Evolutionary conservation across 2,888 invertebrate species (phyloP).

Genomic region (Acanthacorydalis orientalis): DNA sequence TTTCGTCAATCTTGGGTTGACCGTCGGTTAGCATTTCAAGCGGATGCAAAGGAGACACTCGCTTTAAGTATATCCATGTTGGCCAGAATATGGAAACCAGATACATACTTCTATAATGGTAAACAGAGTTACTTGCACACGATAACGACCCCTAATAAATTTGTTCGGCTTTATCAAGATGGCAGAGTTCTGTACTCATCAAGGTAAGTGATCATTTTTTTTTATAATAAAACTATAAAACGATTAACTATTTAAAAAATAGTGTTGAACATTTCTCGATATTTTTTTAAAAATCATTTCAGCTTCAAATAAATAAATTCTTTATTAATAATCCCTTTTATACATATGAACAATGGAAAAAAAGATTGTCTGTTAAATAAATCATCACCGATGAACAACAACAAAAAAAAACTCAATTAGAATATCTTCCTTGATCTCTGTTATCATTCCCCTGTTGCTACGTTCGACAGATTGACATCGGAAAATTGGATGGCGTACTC

Average conservation of each 20-base stretch:
- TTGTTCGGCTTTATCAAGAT: slow-evolving; percentile 57
- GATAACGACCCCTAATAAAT: slow-evolving; percentile 73
- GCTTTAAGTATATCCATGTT: slow-evolving; percentile 67
- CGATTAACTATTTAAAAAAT: background rate
- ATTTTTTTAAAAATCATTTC: background rate
- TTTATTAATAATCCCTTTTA: too few species aligned
- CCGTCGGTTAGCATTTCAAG: slow-evolving; percentile 50
- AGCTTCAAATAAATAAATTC: background rate
- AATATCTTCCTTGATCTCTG: too few species aligned
- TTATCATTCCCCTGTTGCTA: too few species aligned
- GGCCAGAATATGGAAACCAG: slow-evolving; percentile 70
- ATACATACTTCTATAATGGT: slow-evolving; percentile 72
- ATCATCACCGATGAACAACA: too few species aligned
- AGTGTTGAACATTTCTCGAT: background rate
- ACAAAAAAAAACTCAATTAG: too few species aligned
- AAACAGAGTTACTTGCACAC: slow-evolving; percentile 70
- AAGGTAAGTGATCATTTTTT: slow-evolving; percentile 30
- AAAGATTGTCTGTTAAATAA: too few species aligned
- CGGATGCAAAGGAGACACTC: slow-evolving; percentile 44
- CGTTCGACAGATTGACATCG: too few species aligned
- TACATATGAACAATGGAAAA: too few species aligned
- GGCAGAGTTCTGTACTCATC: slow-evolving; percentile 61
- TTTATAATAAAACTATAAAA: background rate
- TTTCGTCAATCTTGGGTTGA: slow-evolving; percentile 77
- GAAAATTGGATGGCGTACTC: too few species aligned